Evolutionary conservation across 64 coral and sea anemone genomes (phyloP), one percentile per base, ranked within the genome.

Genomic region (Porites australiensis): DNA sequence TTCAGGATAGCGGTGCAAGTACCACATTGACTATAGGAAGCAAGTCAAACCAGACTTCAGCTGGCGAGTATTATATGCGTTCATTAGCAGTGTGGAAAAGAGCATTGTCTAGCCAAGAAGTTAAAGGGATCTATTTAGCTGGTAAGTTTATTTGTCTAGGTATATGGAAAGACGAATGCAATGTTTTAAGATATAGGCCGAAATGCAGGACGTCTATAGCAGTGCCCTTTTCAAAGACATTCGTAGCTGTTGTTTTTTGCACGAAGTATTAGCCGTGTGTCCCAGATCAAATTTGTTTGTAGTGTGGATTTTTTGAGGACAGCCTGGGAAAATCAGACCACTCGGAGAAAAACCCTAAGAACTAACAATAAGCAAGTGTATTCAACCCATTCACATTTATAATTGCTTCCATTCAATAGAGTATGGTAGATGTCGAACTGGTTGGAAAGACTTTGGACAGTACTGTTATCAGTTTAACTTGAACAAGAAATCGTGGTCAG

Each of bases 361-460:
- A 37, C 27, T 37, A 37, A 37, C 27, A 37, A 37, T 37, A 37
- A 37, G 27, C 27, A 37, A 37, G 27, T 37, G 1, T 37, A 37
- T 1, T 37, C 27, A 37, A 37, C 27, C 27, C 27, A 37, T 37
- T 37, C 27, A 37, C 27, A 37, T 37, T 37, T 37, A 37, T 37
- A 37, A 37, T 37, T 37, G 27, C 44, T 46, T 50, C 13, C 58
- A 44, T n/a, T 60, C 21, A 13, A 4, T 21, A 97, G 95, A 97
- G 60, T 91, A 94, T 78, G 95, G 95, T 50, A 88, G 68, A 16
- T 97, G 95, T 27, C 58, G 53, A 18, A 66, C 81, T 6, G 95
- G 95, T 21, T 97, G 95, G 95, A 97, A 97, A 83, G 88, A 88
- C 45, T 94, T 82, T 19, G 95, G 95, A 12, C 95, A 97, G 52